Conservation (phyloP, 2,797 vertebrate genomes). For the Cyclura pinguis region DNA sequence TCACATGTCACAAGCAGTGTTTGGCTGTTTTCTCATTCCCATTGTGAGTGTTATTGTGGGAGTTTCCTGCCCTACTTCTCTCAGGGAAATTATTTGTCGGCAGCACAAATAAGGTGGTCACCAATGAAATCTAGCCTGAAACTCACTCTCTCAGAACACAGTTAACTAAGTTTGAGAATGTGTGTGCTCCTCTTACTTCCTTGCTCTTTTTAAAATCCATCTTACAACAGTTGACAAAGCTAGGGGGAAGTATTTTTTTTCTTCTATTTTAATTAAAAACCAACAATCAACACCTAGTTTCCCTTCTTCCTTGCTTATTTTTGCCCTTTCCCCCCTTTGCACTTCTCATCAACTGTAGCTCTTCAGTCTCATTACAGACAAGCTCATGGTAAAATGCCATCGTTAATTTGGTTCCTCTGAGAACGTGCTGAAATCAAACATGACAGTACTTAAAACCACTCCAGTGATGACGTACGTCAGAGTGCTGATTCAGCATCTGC, state of each 20-base stretch:
- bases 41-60: conserved; percentile 66
- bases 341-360: neutral
- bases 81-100: conserved; percentile 65
- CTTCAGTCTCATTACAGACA: conserved; percentile 29
- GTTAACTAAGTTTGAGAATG: conserved; percentile 37
- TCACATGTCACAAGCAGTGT: conserved; percentile 46
- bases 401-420: conserved; percentile 24
- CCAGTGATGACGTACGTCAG: neutral
- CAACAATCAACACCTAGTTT: neutral
- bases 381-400: conserved; percentile 41
- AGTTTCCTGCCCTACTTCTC: conserved; percentile 75
- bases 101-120: conserved; percentile 68
- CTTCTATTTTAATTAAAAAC: conserved; percentile 17
- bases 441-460: conserved; percentile 35
- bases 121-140: conserved; percentile 61
- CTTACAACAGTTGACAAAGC: neutral
- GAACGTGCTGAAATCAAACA: conserved; percentile 19
- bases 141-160: conserved; percentile 21
- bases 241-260: conserved; percentile 35
- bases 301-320: conserved; percentile 12
- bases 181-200: conserved; percentile 12
- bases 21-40: conserved; percentile 61
- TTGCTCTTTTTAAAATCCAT: neutral
- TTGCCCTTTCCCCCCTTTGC: neutral
- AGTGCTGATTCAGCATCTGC: conserved; percentile 47